Base-by-base conservation (phyloP, 1,140 invertebrate genomes). In the Tyrophagus putrescentiae region DNA sequence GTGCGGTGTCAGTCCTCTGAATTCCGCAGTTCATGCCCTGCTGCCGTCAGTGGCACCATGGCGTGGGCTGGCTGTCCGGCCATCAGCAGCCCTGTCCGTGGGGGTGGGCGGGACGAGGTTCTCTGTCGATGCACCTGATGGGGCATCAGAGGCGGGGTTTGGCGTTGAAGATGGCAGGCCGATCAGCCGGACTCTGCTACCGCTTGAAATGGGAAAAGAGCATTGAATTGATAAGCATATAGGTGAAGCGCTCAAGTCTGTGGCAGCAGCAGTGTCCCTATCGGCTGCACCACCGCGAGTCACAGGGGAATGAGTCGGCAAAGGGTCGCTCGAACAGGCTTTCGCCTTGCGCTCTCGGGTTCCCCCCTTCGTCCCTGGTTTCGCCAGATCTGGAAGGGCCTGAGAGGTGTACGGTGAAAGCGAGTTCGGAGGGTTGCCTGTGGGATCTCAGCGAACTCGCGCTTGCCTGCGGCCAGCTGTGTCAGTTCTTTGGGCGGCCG, bases 11-110 rank as follows among this genome's bases (percentile, higher is more conserved):
- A n/a, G n/a, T n/a, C n/a, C n/a, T n/a, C n/a, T n/a, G n/a, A n/a
- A n/a, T n/a, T n/a, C 93, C 94, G n/a, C 87, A 83, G 71, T 98
- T 98, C 92, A 98, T 96, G 67, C 94, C 94, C 78, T 98, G 94
- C n/a, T n/a, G 0, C 92, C 95, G 70, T 95, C 74, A 98, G 98
- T 0, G 95, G 95, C 3, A 98, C 94, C 80, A 98, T 96, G 0
- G 94, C 93, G 71, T 98, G 95, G 0, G 94, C 94, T 5, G 93
- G 91, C 73, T 98, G 93, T 0, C 94, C 94, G 65, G 98, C 79
- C 2, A 98, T 76, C 1, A 98, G 66, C 0, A 78, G n/a, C 79
- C 63, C 80, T 84, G 58, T 79, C 77, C 1, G 76, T 78, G 56
- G 82, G 76, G 70, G 95, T 23, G 54, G 57, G 64, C 54, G 54